These are phyloP conservation scores for Leptonema lineaticorne DNA, from an alignment of 1,140 invertebrate species.

Conservation along the genomic window DNA sequence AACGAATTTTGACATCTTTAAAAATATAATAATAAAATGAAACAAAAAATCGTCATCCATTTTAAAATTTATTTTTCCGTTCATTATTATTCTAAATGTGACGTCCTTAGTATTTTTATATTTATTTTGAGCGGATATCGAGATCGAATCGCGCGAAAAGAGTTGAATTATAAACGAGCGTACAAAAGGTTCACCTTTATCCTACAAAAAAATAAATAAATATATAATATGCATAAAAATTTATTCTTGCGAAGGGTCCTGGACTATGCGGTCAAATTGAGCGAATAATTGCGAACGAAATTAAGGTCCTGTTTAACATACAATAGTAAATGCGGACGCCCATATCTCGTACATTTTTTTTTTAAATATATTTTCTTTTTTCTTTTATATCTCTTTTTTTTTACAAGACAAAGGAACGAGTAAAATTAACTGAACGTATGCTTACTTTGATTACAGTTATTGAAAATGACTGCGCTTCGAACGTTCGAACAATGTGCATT, in stretches of 20 bases:
- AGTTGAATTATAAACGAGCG: conserved; percentile 5
- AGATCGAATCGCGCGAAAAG: not conserved
- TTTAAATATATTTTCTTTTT: no score
- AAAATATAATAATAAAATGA: no score
- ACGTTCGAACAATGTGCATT: not conserved
- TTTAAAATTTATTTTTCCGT: not conserved
- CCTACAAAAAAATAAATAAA: not conserved
- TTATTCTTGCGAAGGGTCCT: not conserved
- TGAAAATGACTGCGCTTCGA: not conserved
- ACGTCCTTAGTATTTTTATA: not conserved
- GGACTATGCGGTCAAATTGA: not conserved
- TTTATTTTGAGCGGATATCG: not conserved
- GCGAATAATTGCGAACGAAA: not conserved
- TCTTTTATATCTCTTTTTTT: no score
- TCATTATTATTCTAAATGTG: not conserved
- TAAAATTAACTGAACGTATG: conserved; percentile 21
- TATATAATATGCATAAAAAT: not conserved
- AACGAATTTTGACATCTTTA: no score
- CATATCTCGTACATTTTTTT: no score
- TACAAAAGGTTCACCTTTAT: no score
- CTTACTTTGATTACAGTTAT: conserved; percentile 19
- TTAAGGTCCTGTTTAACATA: conserved; percentile 11
- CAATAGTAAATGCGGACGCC: conserved; percentile 8
- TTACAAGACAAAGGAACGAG: not conserved
- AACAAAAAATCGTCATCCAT: no score